Evolutionary conservation across 2,113 vertebrate genomes (phyloP).

Genomic region (Colistium nudipinnis): DNA sequence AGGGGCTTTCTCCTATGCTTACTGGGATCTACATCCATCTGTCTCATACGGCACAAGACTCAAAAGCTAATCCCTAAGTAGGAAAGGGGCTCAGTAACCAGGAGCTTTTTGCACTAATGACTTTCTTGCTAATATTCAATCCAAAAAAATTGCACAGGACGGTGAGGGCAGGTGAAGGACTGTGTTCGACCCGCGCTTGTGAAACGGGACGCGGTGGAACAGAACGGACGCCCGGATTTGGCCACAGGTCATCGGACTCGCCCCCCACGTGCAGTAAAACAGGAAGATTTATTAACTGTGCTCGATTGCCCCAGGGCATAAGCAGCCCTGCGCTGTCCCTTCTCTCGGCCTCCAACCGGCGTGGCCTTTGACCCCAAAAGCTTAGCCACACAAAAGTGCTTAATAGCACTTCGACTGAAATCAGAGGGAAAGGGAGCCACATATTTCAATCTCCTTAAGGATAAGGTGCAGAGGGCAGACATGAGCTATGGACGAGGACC

Average conservation of each 20-base stretch:
- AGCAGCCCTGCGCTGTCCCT: conserved; percentile 24
- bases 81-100: conserved; percentile 52
- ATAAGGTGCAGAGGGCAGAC: conserved; percentile 24
- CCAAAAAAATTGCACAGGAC: conserved; percentile 45
- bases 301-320: conserved; percentile 58
- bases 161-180: conserved; percentile 54
- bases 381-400: conserved; percentile 62
- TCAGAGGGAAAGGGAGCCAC: conserved; percentile 30
- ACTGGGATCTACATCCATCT: conserved; percentile 55
- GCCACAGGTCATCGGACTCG: conserved; percentile 56
- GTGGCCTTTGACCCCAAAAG: conserved; percentile 50
- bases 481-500: conserved; percentile 32
- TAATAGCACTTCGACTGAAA: conserved; percentile 43
- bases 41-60: conserved; percentile 41
- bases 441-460: conserved; percentile 24
- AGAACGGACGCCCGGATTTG: conserved; percentile 44
- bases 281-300: conserved; percentile 72
- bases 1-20: conserved; percentile 52
- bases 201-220: conserved; percentile 39
- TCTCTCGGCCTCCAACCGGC: conserved; percentile 34
- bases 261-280: conserved; percentile 60
- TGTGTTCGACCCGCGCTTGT: conserved; percentile 56
- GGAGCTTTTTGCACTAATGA: conserved; percentile 57
- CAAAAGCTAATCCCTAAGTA: conserved; percentile 61
- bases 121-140: conserved; percentile 72